These are phyloP conservation scores for Arvicanthis niloticus DNA, from an alignment of 2,113 vertebrate species.

Conservation along the genomic window DNA sequence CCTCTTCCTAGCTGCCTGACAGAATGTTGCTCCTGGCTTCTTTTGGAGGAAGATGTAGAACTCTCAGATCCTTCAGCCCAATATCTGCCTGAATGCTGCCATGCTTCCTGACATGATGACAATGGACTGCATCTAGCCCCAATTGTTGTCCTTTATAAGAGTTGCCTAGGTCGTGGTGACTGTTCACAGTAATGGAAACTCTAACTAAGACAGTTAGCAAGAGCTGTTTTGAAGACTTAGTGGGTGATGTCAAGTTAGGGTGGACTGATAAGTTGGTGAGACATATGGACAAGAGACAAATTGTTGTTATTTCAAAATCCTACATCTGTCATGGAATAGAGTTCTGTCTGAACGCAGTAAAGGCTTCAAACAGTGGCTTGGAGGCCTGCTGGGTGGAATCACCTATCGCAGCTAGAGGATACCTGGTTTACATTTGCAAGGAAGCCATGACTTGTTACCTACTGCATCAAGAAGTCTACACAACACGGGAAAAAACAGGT, in stretches of 20 bases:
- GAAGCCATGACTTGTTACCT: not conserved
- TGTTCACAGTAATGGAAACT: no score
- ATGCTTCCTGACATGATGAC: no score
- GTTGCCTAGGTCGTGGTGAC: no score
- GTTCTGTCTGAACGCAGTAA: not conserved
- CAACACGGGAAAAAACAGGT: not conserved
- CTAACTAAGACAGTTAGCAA: not conserved
- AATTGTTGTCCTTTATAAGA: no score
- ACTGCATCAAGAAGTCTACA: accelerated
- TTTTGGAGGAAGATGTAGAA: no score
- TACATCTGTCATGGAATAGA: not conserved
- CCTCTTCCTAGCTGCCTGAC: no score
- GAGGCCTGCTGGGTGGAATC: not conserved
- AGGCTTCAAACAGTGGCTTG: not conserved
- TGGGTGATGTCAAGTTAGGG: not conserved
- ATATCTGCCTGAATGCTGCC: no score
- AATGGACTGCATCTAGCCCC: no score
- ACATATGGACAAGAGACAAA: not conserved
- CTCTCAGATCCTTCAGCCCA: no score
- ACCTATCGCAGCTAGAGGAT: not conserved
- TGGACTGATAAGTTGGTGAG: not conserved
- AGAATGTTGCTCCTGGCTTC: no score
- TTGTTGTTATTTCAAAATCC: not conserved
- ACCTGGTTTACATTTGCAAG: not conserved
- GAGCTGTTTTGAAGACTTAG: not conserved